phyloP scores from a whole-genome alignment of 2,797 vertebrate genomes.

The Syngnathus rostellatus region DNA sequence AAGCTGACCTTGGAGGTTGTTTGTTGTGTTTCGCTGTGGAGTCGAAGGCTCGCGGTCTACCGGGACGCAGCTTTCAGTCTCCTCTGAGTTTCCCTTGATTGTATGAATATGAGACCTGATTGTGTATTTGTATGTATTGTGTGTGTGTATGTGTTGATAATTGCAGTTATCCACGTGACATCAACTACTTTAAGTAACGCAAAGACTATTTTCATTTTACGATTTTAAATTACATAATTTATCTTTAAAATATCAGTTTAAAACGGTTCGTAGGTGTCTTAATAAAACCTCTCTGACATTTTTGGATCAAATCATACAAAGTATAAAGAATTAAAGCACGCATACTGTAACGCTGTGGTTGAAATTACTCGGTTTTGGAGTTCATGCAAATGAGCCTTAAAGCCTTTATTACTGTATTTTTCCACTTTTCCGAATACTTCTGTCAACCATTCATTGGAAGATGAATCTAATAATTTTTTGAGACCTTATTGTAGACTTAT shows the following conservation, averaged over 20 bases:
- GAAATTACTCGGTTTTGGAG: no score
- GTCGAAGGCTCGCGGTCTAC: constrained; percentile 14
- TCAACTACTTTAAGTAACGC: background rate
- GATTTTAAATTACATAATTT: background rate
- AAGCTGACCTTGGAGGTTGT: constrained; percentile 48
- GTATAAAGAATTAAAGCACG: background rate
- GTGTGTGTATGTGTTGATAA: constrained; percentile 6
- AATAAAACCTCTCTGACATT: background rate
- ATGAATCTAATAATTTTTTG: no score
- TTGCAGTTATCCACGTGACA: background rate
- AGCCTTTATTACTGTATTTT: no score
- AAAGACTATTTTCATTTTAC: background rate
- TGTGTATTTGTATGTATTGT: constrained; percentile 7
- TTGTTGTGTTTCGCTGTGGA: constrained; percentile 64
- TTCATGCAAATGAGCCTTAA: no score
- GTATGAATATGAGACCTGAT: constrained; percentile 49
- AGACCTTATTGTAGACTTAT: no score
- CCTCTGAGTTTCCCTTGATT: constrained; percentile 62
- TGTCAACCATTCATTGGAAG: no score
- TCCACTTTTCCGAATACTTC: no score
- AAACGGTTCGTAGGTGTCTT: background rate
- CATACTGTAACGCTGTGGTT: no score
- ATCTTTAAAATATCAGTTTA: background rate
- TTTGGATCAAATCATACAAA: background rate
- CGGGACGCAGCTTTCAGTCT: constrained; percentile 24